phyloP scores from a whole-genome alignment of 2,113 vertebrate genomes.

The Astatotilapia flaviijosephi region DNA sequence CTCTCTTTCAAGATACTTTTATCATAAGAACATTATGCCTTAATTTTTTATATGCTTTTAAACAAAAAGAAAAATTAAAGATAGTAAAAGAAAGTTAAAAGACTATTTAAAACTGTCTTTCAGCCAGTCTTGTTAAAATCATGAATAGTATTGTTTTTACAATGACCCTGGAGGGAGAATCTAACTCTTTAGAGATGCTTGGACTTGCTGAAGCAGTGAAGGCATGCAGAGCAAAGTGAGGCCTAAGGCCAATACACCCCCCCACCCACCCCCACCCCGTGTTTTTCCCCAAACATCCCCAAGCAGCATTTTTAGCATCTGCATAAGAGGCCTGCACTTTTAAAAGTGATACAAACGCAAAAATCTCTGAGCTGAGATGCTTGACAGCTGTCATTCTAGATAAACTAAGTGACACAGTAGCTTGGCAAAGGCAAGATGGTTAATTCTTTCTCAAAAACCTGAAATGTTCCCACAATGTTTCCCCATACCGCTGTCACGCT shows the following conservation, averaged over 20 bases:
- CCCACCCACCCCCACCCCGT: not conserved
- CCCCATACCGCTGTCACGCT: not conserved
- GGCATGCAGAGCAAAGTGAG: not conserved
- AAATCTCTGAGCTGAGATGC: not conserved
- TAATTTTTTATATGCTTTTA: not conserved
- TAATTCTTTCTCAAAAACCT: not conserved
- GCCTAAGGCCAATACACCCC: not conserved
- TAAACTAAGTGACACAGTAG: not conserved
- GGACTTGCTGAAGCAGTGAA: conserved; percentile 14
- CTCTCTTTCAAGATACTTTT: not conserved
- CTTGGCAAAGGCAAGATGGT: not conserved
- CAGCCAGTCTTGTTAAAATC: not conserved
- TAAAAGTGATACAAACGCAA: not conserved
- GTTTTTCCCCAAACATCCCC: not conserved
- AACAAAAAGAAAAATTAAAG: not conserved
- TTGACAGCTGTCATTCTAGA: not conserved
- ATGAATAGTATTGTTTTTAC: not conserved
- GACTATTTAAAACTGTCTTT: not conserved
- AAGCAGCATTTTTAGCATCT: not conserved
- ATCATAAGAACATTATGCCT: not conserved
- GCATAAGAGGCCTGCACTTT: not conserved
- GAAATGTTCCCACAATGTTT: not conserved
- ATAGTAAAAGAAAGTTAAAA: not conserved
- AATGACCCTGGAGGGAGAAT: not conserved
- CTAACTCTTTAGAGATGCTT: not conserved